Evolutionary conservation across 2,797 vertebrate genomes (phyloP), one percentile per base, ranked within the genome.

Genomic region (Paratrypauchen microcephalus): DNA sequence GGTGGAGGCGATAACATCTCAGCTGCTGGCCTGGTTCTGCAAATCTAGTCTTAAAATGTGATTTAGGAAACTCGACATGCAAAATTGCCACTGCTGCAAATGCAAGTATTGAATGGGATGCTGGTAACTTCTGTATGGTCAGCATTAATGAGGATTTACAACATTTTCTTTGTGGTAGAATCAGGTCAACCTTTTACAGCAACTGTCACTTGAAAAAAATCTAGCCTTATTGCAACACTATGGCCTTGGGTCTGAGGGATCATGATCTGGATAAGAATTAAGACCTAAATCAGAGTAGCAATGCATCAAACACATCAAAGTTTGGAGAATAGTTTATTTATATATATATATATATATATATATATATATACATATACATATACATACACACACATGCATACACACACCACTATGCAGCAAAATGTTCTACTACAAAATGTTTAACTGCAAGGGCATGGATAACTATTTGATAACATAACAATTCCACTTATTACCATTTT

Each of bases 1-100:
- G 95, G 95, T 1, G 95, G 95, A 64, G 95, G 95, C 30, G 95
- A 96, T 82, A 96, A 96, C 85, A 87, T 96, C 82, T 95, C 95
- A 4, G 95, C 95, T 6, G 95, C 95, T 19, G 94, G 95, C 19
- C 90, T 96, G 69, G 94, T 96, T 67, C 85, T 96, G 71, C 95
- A 96, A 84, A 95, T 96, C 72, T 95, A 90, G 68, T 71, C 26
- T 75, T 79, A 8, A 76, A 15, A 76, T 61, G 71, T 68, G 69
- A 82, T 63, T 80, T 63, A 58, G 41, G 45, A 83, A 75, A 86
- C 74, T 69, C 73, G 70, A 81, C 83, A 74, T 71, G 63, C 70
- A 75, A 63, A 74, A 52, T 69, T 63, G 68, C 64, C 8, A 8
- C 65, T 70, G 36, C 72, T 36, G 28, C 50, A 73, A 80, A 80